Evolutionary conservation across 1,140 invertebrate genomes (phyloP), one percentile per base, ranked within the genome.

Genomic region (Mycetomoellerius zeteki): DNA sequence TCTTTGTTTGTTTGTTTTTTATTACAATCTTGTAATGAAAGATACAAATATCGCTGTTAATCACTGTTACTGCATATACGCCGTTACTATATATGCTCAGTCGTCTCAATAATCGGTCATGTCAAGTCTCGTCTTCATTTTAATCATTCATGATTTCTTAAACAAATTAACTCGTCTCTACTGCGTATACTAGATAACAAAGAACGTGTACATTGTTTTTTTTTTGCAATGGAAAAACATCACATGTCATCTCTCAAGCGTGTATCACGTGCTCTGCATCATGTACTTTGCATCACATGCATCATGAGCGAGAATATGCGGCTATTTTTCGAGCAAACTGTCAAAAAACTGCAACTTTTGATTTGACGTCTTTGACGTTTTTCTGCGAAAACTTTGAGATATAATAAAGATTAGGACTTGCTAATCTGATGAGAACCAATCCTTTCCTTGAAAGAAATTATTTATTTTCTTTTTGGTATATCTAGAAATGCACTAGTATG

Each of bases 21-120:
- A 65, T 86, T 88, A 88, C 27, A 72, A 78, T 90, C 52, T 72
- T 72, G 50, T 21, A 90, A 77, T 80, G 54, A 75, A 90, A 50
- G 72, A 90, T 85, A 78, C 30, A 65, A 81, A 81, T 85, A 52
- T 88, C 56, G 73, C 58, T 72, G 85, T 73, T 85, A 58, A 19
- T 84, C 30, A 67, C 72, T 64, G 67, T 72, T 47, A 87, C 43
- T 85, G 67, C 47, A 58, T 54, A 82, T 78, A 78, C 84, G 56
- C 86, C 37, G 33, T 86, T 78, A 47, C 52, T 77, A 71, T 81
- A 43, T 81, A 56, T 43, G 33, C 33, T 71, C 43, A 47, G 37
- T 80, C 47, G 47, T 73, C 33, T 73, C 30, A 21, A 60, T 47
- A 82, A 73, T 73, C 56, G 37, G 56, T 73, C 16, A n/a, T 58